phyloP scores from a whole-genome alignment of 2,113 vertebrate species.

The Tenrec ecaudatus region DNA sequence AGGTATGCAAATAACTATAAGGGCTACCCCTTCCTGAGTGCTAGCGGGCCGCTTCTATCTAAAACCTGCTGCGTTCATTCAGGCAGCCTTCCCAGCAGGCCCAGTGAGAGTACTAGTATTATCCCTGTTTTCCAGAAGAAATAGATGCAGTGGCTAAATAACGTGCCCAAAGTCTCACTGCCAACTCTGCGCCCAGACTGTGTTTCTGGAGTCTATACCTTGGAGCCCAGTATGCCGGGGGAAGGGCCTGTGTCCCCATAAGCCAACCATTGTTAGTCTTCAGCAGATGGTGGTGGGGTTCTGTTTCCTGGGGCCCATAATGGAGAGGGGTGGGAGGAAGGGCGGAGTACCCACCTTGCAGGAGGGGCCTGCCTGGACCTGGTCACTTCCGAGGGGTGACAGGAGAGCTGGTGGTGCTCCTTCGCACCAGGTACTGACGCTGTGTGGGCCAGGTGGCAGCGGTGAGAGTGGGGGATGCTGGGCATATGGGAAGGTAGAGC shows the following conservation, averaged over 20 bases:
- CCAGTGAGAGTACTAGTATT: neutral
- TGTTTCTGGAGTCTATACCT: neutral
- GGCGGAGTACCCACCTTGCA: neutral
- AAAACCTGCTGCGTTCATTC: neutral
- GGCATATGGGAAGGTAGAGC: neutral
- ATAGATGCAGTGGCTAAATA: conserved; percentile 8
- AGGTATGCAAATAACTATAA: neutral
- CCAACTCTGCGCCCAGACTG: neutral
- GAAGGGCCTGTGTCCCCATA: neutral
- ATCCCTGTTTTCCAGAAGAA: conserved; percentile 22
- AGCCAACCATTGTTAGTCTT: neutral
- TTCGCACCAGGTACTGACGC: neutral
- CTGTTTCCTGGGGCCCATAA: conserved; percentile 8
- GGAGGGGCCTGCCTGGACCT: neutral
- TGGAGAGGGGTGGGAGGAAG: neutral
- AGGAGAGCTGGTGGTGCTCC: neutral
- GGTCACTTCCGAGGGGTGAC: neutral
- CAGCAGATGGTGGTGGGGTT: neutral
- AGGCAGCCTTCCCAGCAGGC: neutral
- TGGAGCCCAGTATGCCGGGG: neutral
- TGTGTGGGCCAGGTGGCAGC: neutral
- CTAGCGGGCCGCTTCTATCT: neutral
- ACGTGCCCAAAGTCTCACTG: neutral
- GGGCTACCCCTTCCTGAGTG: neutral
- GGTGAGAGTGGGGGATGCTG: neutral